Conservation (phyloP, 2,888 invertebrate species). For the Leptarthrus brevirostris region DNA sequence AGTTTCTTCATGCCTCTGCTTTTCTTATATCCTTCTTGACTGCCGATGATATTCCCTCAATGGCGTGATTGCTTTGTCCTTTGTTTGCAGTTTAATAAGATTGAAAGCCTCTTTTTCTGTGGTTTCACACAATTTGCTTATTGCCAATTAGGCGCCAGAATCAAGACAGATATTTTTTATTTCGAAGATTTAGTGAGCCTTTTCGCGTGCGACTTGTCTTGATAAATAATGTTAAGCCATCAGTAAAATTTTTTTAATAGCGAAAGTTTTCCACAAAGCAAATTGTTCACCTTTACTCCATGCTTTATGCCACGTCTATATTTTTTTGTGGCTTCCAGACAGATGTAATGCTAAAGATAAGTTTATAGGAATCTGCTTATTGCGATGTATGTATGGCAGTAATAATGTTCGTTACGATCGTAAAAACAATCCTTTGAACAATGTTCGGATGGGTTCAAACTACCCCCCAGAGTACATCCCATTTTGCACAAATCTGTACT, state of each 20-base stretch:
- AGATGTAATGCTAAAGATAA: too few relatives aligned
- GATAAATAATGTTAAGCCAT: slow-evolving; percentile 5
- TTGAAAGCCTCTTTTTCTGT: slow-evolving; percentile 27
- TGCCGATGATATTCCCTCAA: too few relatives aligned
- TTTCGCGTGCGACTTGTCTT: too few relatives aligned
- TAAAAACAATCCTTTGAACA: background rate
- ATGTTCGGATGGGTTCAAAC: too few relatives aligned
- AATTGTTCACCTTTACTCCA: too few relatives aligned
- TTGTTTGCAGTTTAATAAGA: slow-evolving; percentile 42
- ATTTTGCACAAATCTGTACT: background rate
- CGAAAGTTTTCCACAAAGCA: too few relatives aligned
- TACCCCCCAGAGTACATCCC: too few relatives aligned
- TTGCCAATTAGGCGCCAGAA: slow-evolving; percentile 39
- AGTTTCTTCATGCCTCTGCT: too few relatives aligned
- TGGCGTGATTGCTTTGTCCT: slow-evolving; percentile 4
- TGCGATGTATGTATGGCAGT: background rate
- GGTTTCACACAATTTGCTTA: slow-evolving; percentile 13
- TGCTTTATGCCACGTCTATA: background rate
- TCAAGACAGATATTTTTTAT: slow-evolving; percentile 3
- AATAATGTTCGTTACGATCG: background rate
- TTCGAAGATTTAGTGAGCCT: too few relatives aligned
- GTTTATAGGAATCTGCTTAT: slow-evolving; percentile 14
- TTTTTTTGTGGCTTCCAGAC: slow-evolving; percentile 25
- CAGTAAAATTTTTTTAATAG: background rate
- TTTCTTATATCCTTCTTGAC: background rate